Evolutionary conservation across 1,140 invertebrate species (phyloP).

Genomic region (Saxidomus purpurata): DNA sequence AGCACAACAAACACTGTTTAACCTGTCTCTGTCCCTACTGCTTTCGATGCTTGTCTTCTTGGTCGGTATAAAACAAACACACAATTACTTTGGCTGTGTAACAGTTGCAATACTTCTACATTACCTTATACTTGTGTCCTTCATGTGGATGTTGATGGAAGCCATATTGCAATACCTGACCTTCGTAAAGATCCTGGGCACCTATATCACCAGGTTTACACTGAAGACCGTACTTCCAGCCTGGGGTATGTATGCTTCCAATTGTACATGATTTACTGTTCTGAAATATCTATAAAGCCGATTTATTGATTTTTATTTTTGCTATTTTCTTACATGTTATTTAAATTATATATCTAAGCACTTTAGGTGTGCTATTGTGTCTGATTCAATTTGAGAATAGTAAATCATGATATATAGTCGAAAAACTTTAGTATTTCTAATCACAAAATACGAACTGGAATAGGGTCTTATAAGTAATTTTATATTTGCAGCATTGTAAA

Average conservation of each 20-base stretch:
- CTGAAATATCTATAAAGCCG: too few relatives aligned
- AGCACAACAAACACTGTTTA: constrained; percentile 83
- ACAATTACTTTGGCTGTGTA: constrained; percentile 80
- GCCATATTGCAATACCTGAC: constrained; percentile 87
- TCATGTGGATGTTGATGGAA: constrained; percentile 88
- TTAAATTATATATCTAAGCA: too few relatives aligned
- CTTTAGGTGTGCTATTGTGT: too few relatives aligned
- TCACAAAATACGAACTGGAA: too few relatives aligned
- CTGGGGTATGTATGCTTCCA: constrained; percentile 87
- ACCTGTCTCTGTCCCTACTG: constrained; percentile 81
- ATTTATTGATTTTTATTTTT: too few relatives aligned
- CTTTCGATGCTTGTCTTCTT: constrained; percentile 81
- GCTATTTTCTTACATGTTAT: too few relatives aligned
- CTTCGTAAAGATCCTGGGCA: constrained; percentile 87
- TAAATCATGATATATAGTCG: too few relatives aligned
- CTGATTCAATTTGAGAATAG: too few relatives aligned
- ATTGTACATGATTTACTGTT: too few relatives aligned
- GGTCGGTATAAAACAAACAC: constrained; percentile 80
- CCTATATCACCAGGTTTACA: constrained; percentile 86
- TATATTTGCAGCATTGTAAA: too few relatives aligned
- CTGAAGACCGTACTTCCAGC: constrained; percentile 86
- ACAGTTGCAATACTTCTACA: constrained; percentile 85
- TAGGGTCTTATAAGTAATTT: too few relatives aligned
- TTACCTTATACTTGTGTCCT: constrained; percentile 87
- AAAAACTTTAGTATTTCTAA: too few relatives aligned